Percentiles rank a stretch among this genome's conserved stretches.
phyloP scores from a whole-genome alignment of 2,797 vertebrate genomes.

The Phrynocephalus guinanensis region DNA sequence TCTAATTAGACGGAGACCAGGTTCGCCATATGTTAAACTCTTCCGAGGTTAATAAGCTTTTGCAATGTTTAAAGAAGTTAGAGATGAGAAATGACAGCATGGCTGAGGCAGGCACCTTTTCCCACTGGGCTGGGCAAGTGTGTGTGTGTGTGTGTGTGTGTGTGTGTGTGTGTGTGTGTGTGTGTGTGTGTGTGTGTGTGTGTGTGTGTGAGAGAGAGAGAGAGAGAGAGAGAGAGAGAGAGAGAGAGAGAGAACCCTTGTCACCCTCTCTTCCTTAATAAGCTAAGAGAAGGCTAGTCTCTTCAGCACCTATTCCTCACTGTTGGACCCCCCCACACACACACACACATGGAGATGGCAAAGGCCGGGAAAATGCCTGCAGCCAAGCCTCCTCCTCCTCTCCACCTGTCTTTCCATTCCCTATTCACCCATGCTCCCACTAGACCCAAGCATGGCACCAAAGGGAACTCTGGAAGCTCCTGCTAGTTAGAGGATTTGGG shows the following conservation, averaged over 20 bases:
- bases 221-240: too few relatives aligned
- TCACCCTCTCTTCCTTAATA: not conserved
- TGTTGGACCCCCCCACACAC: not conserved
- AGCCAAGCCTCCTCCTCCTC: too few relatives aligned
- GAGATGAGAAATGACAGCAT: constrained; percentile 74
- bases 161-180: not conserved
- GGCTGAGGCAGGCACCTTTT: constrained; percentile 47
- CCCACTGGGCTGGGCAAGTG: not conserved
- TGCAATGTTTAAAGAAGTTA: constrained; percentile 81
- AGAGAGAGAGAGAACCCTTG: too few relatives aligned
- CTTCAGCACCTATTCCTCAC: too few relatives aligned
- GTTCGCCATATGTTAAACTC: constrained; percentile 82
- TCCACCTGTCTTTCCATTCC: not conserved
- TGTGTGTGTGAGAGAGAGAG: too few relatives aligned
- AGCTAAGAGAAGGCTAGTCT: not conserved
- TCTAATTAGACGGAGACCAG: constrained; percentile 80
- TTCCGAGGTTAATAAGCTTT: constrained; percentile 82
- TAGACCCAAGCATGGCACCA: not conserved
- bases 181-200: constrained; percentile 11
- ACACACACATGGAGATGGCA: too few relatives aligned
- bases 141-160: not conserved
- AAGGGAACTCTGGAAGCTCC: not conserved
- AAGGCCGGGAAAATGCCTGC: too few relatives aligned
- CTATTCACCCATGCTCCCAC: too few relatives aligned
- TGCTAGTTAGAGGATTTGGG: not conserved